Conservation (phyloP, 2,888 invertebrate genomes). For the Nowickia ferox region DNA sequence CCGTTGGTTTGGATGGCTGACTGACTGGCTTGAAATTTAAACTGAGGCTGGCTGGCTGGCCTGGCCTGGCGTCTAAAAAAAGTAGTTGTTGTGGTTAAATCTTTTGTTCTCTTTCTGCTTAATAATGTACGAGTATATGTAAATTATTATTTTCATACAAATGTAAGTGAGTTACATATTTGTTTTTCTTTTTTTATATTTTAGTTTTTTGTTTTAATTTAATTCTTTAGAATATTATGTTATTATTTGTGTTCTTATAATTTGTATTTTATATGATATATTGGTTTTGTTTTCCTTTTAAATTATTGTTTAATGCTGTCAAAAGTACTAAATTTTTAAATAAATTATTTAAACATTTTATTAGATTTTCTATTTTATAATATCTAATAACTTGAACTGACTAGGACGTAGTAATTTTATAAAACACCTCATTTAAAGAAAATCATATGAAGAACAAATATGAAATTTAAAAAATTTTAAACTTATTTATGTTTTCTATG, state of each 20-base stretch:
- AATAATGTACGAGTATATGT: not conserved
- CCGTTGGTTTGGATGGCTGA: conserved; percentile 58
- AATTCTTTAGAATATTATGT: conserved; percentile 51
- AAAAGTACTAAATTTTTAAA: conserved; percentile 9
- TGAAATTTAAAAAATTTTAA: too few species aligned
- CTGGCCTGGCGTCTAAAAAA: conserved; percentile 68
- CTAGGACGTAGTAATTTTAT: too few species aligned
- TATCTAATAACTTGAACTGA: too few species aligned
- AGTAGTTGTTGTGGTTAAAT: conserved; percentile 71
- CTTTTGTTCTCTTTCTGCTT: conserved; percentile 68
- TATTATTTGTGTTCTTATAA: conserved; percentile 34
- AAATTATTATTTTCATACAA: conserved; percentile 7
- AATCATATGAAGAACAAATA: too few species aligned
- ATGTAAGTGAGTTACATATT: conserved; percentile 29
- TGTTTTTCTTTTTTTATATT: conserved; percentile 33
- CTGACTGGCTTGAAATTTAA: conserved; percentile 67
- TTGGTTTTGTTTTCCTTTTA: conserved; percentile 14
- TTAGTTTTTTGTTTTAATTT: conserved; percentile 41
- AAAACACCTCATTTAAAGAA: too few species aligned
- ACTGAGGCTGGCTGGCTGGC: conserved; percentile 65
- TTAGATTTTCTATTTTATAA: too few species aligned
- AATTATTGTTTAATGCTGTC: conserved; percentile 47
- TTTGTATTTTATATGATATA: conserved; percentile 46
- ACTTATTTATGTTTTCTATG: too few species aligned
- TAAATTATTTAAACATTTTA: too few species aligned